Evolutionary conservation across 1,140 invertebrate genomes (phyloP).

Genomic region (Araneus ventricosus): DNA sequence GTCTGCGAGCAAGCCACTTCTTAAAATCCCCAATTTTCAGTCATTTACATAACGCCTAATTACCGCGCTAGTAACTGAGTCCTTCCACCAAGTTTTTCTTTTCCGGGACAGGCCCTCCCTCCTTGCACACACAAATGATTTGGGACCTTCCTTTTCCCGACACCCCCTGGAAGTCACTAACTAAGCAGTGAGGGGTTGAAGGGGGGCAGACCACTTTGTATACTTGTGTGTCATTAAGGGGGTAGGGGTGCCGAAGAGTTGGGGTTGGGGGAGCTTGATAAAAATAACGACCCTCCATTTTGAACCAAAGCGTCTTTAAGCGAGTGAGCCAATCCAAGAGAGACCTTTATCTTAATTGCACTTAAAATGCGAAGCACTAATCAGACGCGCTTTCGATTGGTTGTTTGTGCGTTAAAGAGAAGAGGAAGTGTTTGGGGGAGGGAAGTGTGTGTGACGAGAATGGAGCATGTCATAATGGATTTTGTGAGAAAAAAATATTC

Average conservation of each 20-base stretch:
- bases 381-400: slow-evolving; percentile 13
- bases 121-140: slow-evolving; percentile 27
- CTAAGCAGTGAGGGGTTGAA: background rate
- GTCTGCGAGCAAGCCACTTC: background rate
- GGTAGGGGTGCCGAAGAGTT: background rate
- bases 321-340: background rate
- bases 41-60: slow-evolving; percentile 66
- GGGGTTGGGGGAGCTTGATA: slow-evolving; percentile 10
- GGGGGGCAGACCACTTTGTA: background rate
- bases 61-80: slow-evolving; percentile 20
- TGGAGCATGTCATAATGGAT: slow-evolving; percentile 21
- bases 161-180: slow-evolving; percentile 32
- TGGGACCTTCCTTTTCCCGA: background rate
- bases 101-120: background rate
- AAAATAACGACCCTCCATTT: slow-evolving; percentile 33
- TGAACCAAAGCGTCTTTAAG: background rate
- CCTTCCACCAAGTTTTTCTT: slow-evolving; percentile 5
- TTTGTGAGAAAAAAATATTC: background rate
- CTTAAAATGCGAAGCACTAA: slow-evolving; percentile 53
- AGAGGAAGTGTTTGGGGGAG: background rate
- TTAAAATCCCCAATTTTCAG: slow-evolving; percentile 51
- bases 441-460: background rate
- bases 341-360: slow-evolving; percentile 56
- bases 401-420: slow-evolving; percentile 13
- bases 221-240: slow-evolving; percentile 41